Evolutionary conservation across 2,888 invertebrate species (phyloP).

Genomic region (Plebejus anna): DNA sequence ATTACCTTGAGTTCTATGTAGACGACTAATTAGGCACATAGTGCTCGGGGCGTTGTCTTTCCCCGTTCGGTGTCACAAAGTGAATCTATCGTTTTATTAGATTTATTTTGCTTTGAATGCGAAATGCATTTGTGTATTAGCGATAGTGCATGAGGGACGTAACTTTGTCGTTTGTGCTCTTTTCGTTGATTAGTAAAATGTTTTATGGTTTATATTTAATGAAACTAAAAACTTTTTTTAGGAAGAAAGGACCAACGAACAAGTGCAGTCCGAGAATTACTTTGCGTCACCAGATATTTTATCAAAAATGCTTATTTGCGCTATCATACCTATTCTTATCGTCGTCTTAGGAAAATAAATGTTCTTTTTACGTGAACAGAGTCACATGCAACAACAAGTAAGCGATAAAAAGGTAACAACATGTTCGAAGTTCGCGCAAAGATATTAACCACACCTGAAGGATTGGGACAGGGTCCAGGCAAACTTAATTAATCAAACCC

Average conservation of each 20-base stretch:
- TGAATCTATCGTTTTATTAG: slow-evolving; percentile 27
- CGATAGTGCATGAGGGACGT: neutral
- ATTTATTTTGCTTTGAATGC: slow-evolving; percentile 26
- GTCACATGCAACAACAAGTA: neutral
- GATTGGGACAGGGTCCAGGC: slow-evolving; percentile 34
- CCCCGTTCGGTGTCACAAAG: slow-evolving; percentile 10
- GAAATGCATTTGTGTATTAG: slow-evolving; percentile 18
- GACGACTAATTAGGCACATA: slow-evolving; percentile 30
- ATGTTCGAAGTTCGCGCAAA: neutral
- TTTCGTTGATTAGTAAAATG: neutral
- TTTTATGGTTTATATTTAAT: neutral
- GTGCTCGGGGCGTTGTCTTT: slow-evolving; percentile 27
- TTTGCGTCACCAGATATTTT: neutral
- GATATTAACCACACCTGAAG: slow-evolving; percentile 31
- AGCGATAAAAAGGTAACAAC: slow-evolving; percentile 16
- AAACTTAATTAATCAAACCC: slow-evolving; percentile 36
- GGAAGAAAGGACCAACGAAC: neutral
- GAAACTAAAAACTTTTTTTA: neutral
- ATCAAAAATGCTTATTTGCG: no score
- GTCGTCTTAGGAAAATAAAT: neutral
- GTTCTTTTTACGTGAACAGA: neutral
- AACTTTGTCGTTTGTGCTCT: neutral
- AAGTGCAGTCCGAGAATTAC: neutral
- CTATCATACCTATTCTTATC: no score
- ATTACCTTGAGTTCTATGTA: slow-evolving; percentile 29